These are phyloP conservation scores for Zhuqinia jingwanae DNA, from an alignment of 2,888 invertebrate genomes.

Conservation along the genomic window DNA sequence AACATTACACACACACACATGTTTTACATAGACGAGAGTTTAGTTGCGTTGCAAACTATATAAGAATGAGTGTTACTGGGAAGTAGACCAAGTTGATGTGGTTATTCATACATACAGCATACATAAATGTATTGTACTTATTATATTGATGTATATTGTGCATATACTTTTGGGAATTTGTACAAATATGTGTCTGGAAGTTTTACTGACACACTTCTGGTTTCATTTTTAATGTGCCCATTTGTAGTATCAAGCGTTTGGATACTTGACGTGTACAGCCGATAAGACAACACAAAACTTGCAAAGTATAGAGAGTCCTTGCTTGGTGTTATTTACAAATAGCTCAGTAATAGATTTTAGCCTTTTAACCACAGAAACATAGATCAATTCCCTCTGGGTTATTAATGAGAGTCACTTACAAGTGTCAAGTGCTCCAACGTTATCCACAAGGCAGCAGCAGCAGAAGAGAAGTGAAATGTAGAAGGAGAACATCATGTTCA, in stretches of 20 bases:
- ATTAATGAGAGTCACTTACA: slow-evolving; percentile 65
- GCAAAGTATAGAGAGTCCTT: background rate
- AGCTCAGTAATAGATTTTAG: slow-evolving; percentile 40
- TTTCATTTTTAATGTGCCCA: background rate
- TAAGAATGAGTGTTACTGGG: too few relatives aligned
- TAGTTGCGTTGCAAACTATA: too few relatives aligned
- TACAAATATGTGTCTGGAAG: background rate
- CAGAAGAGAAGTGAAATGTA: background rate
- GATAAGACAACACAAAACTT: background rate
- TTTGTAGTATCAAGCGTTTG: background rate
- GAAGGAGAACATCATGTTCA: background rate
- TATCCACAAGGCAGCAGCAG: slow-evolving; percentile 8
- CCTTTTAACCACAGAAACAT: slow-evolving; percentile 57
- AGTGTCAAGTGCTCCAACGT: slow-evolving; percentile 64
- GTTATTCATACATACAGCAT: background rate
- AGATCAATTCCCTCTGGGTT: slow-evolving; percentile 45
- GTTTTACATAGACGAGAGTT: background rate
- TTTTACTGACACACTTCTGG: slow-evolving; percentile 39
- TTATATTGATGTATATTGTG: too few relatives aligned
- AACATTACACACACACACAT: slow-evolving; percentile 7
- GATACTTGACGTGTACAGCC: background rate
- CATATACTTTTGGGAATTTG: too few relatives aligned
- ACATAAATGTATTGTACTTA: too few relatives aligned
- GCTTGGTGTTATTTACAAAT: background rate
- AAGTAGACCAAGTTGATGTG: slow-evolving; percentile 27